Evolutionary conservation across 1,140 invertebrate genomes (phyloP).

Genomic region (Asobara japonica): DNA sequence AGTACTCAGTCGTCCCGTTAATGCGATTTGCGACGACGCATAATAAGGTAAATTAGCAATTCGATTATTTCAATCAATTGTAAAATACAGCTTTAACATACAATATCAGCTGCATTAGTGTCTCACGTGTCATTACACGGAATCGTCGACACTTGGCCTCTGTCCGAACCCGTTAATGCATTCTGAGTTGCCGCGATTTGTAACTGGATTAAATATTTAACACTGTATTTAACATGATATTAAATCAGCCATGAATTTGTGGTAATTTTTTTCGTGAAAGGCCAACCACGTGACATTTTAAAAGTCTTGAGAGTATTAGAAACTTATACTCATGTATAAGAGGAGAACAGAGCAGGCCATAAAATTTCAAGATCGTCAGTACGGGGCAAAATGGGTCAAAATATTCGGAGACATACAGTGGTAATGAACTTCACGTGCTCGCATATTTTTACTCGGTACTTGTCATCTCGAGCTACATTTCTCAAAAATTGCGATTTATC

Average conservation of each 20-base stretch:
- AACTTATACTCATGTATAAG: no score
- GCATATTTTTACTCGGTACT: no score
- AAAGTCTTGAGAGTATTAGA: no score
- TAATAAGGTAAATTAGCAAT: neutral
- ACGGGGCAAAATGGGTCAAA: no score
- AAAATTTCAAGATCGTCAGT: no score
- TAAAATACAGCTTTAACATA: neutral
- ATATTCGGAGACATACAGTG: no score
- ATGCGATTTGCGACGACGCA: neutral
- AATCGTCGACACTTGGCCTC: conserved; percentile 13
- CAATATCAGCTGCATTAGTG: neutral
- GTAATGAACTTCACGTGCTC: no score
- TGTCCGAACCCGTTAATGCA: neutral
- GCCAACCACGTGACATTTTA: no score
- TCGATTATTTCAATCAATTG: neutral
- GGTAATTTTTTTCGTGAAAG: neutral
- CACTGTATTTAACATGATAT: conserved; percentile 9
- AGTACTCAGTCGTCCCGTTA: no score
- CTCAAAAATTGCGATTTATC: no score
- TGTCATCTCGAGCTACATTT: no score
- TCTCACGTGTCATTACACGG: conserved; percentile 14
- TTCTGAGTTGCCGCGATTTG: conserved; percentile 10
- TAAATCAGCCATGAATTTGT: neutral
- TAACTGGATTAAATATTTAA: neutral
- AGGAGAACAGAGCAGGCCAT: no score